These are phyloP conservation scores for Himalopsyche kuldschensis DNA, from an alignment of 2,888 invertebrate genomes.

Conservation along the genomic window DNA sequence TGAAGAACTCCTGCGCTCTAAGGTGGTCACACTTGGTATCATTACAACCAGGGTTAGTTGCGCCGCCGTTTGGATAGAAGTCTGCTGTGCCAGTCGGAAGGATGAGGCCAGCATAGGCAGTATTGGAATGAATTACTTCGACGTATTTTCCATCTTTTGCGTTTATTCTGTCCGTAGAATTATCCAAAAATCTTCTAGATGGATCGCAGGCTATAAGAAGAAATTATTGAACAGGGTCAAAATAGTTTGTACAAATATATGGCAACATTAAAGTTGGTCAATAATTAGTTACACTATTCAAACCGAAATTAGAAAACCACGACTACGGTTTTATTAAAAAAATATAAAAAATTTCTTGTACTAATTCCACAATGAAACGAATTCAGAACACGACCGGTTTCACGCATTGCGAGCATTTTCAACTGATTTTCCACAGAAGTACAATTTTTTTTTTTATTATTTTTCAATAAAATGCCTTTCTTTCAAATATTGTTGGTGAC, in stretches of 20 bases:
- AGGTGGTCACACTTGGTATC: conserved; percentile 41
- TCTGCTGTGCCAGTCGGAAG: conserved; percentile 42
- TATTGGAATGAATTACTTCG: conserved; percentile 45
- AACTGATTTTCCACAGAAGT: too few species aligned
- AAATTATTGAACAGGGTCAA: neutral
- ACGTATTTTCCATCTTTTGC: conserved; percentile 43
- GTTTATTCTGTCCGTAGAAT: conserved; percentile 38
- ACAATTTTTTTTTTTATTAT: too few species aligned
- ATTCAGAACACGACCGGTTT: too few species aligned
- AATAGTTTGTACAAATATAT: neutral
- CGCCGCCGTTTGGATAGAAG: conserved; percentile 45
- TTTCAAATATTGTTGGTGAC: too few species aligned
- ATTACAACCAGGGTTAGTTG: conserved; percentile 35
- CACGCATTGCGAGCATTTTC: too few species aligned
- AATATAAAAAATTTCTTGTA: too few species aligned
- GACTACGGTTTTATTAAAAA: too few species aligned
- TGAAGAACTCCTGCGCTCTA: conserved; percentile 37
- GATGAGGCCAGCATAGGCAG: conserved; percentile 42
- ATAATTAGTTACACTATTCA: too few species aligned
- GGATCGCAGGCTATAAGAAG: conserved; percentile 41
- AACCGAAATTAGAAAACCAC: too few species aligned
- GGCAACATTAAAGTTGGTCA: neutral
- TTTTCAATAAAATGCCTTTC: too few species aligned
- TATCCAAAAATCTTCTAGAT: conserved; percentile 42
- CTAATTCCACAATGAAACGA: too few species aligned